Base-by-base conservation (phyloP, 1,140 invertebrate genomes). In the Samia ricini region DNA sequence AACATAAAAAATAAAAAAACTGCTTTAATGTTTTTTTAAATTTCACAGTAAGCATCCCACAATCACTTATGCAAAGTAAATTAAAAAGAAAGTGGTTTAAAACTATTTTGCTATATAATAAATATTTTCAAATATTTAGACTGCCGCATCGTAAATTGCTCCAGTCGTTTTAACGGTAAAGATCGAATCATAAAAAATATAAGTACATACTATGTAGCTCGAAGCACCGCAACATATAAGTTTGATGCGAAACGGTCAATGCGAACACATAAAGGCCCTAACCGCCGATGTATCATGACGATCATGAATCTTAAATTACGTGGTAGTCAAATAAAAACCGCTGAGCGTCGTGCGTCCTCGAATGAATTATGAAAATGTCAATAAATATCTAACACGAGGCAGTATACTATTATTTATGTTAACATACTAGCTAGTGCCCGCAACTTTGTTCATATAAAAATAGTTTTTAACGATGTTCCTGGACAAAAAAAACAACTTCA, bases 301-400 rank as follows among this genome's bases (percentile, higher is more conserved):
- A 15, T 19, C 52, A 55, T 55, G 52, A 55, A 55, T 55, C 10
- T 55, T 55, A 55, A 55, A 55, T 15, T 42, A 42, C 33, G 12
- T 42, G 33, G 1, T n/a, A 42, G 33, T 42, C 33, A 42, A 42
- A 42, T 42, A 42, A 42, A 42, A 42, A 42, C 6, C 8, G 52
- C 15, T 8, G 52, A 2, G 52, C 50, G 52, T 23, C 4, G 20
- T 10, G 50, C 20, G 52, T 23, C 52, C 52, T 22, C 52, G 22
- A 15, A 21, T 55, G 52, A 55, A 55, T 55, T 55, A 55, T 55
- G 52, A 55, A 55, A 55, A 55, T 24, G 21, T 15, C 52, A 24
- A 55, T 55, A 55, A 55, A 55, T 55, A 55, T 55, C 52, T 55
- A 24, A 55, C 20, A 23, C 52, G 22, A 55, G 4, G n/a, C 20